Base-by-base conservation (phyloP, 2,797 vertebrate species). In the Margarornis squamiger region DNA sequence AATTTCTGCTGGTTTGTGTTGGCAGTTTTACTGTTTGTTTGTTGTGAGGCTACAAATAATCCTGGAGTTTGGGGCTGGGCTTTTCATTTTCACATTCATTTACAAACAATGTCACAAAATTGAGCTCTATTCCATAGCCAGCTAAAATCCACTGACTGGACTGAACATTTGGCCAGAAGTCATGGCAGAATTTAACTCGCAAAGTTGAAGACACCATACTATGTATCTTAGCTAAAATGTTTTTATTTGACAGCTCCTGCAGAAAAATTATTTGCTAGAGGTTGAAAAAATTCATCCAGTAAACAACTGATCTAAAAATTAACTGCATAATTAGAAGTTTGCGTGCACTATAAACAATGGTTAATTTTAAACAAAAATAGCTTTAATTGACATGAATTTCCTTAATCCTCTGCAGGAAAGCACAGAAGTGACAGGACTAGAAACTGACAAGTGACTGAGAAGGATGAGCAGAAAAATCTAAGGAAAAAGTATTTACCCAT, bases 291-390 rank as follows among this genome's bases (percentile, higher is more conserved):
- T 39, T 43, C 16, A 59, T n/a, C 67, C 71, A 71, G 58, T 55
- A 70, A 94, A 88, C 39, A 95, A 66, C 36, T 27, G 32, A 38
- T 84, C 46, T 63, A 55, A 95, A 95, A 77, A 92, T 59, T 65
- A 80, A 45, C 39, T 51, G 19, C 5, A 9, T 66, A 52, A 84
- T 84, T 90, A 78, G 8, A 10, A 83, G 14, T 62, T 90, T 48
- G 54, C 4, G 6, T 48, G 34, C 55, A 62, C 75, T 61, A 41
- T 55, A 81, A 88, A 73, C 46, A 52, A 49, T 9, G 10, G 36
- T n/a, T 81, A 3, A 59, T 61, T 70, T 59, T n/a, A 46, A 67
- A 38, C 24, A 70, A 75, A 82, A 89, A 46, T 10, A 86, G 19
- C 51, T 95, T 72, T 84, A 86, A 52, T n/a, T 85, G 46, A 32